phyloP scores from a whole-genome alignment of 2,113 vertebrate species.

The Sciurus niger region DNA sequence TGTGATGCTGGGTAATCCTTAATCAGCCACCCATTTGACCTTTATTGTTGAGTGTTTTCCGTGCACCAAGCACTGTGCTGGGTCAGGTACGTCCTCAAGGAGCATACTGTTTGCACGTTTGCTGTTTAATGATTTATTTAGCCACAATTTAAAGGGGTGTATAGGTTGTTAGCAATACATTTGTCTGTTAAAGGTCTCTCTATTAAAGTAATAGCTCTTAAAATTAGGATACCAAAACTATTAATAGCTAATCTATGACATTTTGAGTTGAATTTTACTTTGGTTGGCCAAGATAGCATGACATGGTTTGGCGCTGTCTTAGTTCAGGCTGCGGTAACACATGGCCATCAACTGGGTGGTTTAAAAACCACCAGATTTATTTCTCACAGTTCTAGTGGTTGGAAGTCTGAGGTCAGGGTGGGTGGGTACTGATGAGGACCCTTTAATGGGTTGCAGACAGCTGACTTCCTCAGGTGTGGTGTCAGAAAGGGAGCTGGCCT shows the following conservation, averaged over 20 bases:
- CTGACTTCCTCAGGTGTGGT: too few relatives aligned
- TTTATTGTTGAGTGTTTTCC: neutral
- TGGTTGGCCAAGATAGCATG: neutral
- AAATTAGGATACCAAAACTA: neutral
- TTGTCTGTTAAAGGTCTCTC: neutral
- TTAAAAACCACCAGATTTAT: neutral
- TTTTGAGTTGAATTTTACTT: neutral
- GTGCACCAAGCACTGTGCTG: neutral
- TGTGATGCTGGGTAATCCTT: neutral
- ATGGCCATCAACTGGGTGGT: neutral
- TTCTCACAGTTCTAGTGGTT: neutral
- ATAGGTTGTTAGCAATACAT: neutral
- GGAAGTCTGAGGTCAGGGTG: neutral
- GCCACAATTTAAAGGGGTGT: neutral
- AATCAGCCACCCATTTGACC: neutral
- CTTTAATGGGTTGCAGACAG: neutral
- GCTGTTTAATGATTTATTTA: neutral
- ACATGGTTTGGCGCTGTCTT: neutral
- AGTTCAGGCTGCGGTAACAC: neutral
- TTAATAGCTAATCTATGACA: neutral
- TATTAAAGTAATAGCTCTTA: neutral
- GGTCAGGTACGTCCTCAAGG: neutral
- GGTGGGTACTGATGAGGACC: neutral
- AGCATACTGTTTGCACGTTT: neutral
- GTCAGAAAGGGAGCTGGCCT: neutral